Conservation (phyloP, 2,797 vertebrate genomes). For the Halcyon smyrnensis region DNA sequence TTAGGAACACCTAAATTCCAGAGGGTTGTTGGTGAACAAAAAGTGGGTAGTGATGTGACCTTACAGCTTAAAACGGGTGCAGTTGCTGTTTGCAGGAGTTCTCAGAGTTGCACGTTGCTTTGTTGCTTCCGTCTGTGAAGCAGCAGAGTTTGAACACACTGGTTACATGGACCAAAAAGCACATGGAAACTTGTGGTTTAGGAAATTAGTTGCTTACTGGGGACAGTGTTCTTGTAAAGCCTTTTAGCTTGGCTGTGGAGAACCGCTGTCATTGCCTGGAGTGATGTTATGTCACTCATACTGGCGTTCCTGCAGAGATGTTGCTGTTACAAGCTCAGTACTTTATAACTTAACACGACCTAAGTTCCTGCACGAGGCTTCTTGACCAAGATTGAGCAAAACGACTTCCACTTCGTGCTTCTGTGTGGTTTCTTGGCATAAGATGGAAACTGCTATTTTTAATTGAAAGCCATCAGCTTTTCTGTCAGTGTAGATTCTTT, state of each 20-base stretch:
- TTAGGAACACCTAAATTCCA: not conserved
- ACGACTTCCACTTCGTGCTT: not conserved
- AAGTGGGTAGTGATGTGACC: not conserved
- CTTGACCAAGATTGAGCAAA: not conserved
- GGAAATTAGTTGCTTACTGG: not conserved
- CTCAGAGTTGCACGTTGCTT: not conserved
- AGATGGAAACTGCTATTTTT: not conserved
- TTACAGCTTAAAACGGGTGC: not conserved
- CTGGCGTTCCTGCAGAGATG: not conserved
- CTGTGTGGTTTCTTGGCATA: not conserved
- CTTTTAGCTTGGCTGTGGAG: not conserved
- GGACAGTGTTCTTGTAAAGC: not conserved
- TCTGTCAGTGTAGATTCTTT: not conserved
- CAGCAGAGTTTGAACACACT: not conserved
- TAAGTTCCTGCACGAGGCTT: not conserved
- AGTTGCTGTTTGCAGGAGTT: not conserved
- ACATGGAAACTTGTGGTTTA: accelerated
- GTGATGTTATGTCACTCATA: not conserved
- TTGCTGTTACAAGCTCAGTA: not conserved
- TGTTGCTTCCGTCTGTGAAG: not conserved
- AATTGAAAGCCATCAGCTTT: not conserved
- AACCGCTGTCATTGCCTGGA: not conserved
- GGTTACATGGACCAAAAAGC: not conserved
- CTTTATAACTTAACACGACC: too few relatives aligned
- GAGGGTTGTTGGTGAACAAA: not conserved